Evolutionary conservation across 2,888 invertebrate species (phyloP), one percentile per base, ranked within the genome.

Genomic region (Drosophila setosimentum): DNA sequence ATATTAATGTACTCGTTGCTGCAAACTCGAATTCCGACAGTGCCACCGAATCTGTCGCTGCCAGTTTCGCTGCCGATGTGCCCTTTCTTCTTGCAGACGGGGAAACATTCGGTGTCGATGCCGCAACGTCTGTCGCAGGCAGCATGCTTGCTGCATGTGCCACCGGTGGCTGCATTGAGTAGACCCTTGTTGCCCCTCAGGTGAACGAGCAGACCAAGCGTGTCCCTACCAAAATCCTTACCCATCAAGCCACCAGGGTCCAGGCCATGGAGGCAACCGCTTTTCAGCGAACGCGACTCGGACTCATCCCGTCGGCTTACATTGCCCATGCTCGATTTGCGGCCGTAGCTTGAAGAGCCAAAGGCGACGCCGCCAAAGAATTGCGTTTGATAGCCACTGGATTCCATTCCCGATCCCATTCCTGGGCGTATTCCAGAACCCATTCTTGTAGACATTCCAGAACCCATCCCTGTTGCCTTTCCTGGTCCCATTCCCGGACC

Each of bases 71-170:
- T 8, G 51, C 5, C 7, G 18, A 2, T 32, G 11, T 5, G 21
- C 16, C 4, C 5, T 13, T 37, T 27, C 2, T 1, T 0, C 0
- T 27, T 35, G 54, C 81, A 87, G 16, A 1, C 16, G 0, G 13
- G 0, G 0, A 13, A n/a, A 24, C 83, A 83, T 7, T 70, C 63
- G 0, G 61, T 76, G 6, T 72, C 67, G 7, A 48, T n/a, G 65
- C 83, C 83, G 42, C 84, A 84, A 0, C 13, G n/a, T 0, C 42
- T 29, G 4, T 61, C 64, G 51, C 89, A 89, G 2, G 0, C 0
- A 2, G 7, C 5, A 16, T 49, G 30, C 4, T 21, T 45, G 2
- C 0, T 27, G 51, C 63, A 77, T 10, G 7, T 3, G n/a, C 18
- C 63, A 11, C 30, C 37, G 16, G 4, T 30, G 50, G 35, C 33